Conservation (phyloP, 2,797 vertebrate genomes). For the Dallia pectoralis region DNA sequence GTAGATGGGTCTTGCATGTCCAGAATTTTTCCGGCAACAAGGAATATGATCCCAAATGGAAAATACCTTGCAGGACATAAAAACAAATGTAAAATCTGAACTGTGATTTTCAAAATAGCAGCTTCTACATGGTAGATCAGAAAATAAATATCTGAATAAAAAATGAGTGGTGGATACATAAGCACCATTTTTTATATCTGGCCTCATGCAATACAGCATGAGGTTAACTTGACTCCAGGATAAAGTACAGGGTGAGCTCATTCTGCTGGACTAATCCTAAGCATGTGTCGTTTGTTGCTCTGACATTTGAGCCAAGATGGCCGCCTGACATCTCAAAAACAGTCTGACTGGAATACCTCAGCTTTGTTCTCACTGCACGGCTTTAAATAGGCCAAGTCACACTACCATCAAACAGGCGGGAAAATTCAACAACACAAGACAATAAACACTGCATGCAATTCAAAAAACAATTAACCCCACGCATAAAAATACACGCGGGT, state of each 20-base stretch:
- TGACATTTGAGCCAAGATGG: neutral
- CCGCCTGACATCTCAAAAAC: neutral
- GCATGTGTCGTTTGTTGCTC: slow-evolving; percentile 2
- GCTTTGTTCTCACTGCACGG: slow-evolving; percentile 23
- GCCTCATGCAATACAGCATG: neutral
- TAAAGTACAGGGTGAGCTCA: slow-evolving; percentile 3
- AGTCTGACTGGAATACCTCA: neutral
- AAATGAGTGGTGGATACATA: neutral
- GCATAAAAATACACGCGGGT: too few relatives aligned
- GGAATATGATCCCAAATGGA: slow-evolving; percentile 87
- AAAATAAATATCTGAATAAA: neutral
- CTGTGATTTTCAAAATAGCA: neutral
- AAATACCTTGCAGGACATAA: slow-evolving; percentile 78
- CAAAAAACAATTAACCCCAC: too few relatives aligned
- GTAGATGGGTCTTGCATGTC: slow-evolving; percentile 85
- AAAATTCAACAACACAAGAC: too few relatives aligned
- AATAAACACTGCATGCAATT: too few relatives aligned
- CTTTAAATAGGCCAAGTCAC: neutral
- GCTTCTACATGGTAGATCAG: neutral
- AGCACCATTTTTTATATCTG: neutral
- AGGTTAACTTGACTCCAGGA: neutral
- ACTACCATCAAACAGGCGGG: neutral
- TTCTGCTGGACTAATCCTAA: slow-evolving; percentile 12
- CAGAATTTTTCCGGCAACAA: slow-evolving; percentile 88
- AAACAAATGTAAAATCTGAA: neutral